Percentiles rank a stretch among this genome's conserved stretches.
These are phyloP conservation scores for Lasius platythorax DNA, from an alignment of 2,888 invertebrate species.

Conservation along the genomic window DNA sequence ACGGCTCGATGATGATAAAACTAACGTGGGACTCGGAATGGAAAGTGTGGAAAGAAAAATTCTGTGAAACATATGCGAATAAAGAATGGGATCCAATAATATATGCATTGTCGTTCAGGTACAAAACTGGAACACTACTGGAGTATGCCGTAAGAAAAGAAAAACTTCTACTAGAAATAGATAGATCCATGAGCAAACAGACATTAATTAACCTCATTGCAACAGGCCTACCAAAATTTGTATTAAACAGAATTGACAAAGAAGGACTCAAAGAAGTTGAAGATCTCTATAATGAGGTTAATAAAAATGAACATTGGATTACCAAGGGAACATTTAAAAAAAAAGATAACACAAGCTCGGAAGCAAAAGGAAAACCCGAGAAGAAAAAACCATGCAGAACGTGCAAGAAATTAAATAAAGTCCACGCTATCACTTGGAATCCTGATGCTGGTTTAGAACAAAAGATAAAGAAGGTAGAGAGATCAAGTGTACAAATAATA, in stretches of 20 bases:
- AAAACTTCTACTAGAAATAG: slow-evolving; percentile 63
- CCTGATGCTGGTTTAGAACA: too few relatives aligned
- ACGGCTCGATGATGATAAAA: slow-evolving; percentile 47
- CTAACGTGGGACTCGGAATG: slow-evolving; percentile 28
- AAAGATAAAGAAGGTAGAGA: too few relatives aligned
- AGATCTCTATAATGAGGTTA: not conserved
- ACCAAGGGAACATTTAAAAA: too few relatives aligned
- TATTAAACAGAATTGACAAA: slow-evolving; percentile 68
- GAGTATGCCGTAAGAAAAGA: slow-evolving; percentile 71
- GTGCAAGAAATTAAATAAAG: not conserved
- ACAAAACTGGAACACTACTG: slow-evolving; percentile 59
- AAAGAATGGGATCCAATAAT: slow-evolving; percentile 52
- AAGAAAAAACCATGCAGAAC: too few relatives aligned
- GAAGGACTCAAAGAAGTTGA: too few relatives aligned
- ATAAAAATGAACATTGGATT: too few relatives aligned
- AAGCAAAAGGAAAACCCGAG: too few relatives aligned
- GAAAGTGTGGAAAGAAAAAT: not conserved
- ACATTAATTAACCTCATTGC: slow-evolving; percentile 64
- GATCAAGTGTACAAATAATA: too few relatives aligned
- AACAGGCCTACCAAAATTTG: slow-evolving; percentile 58
- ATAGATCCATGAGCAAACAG: slow-evolving; percentile 56
- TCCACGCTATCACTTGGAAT: too few relatives aligned
- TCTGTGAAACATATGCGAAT: slow-evolving; percentile 29
- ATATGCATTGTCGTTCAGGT: slow-evolving; percentile 38
- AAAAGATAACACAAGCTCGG: too few relatives aligned